A percentile compares a stretch with the other conserved stretches of the same genome.
phyloP scores from a whole-genome alignment of 1,140 invertebrate species.

The Ericerus pela region DNA sequence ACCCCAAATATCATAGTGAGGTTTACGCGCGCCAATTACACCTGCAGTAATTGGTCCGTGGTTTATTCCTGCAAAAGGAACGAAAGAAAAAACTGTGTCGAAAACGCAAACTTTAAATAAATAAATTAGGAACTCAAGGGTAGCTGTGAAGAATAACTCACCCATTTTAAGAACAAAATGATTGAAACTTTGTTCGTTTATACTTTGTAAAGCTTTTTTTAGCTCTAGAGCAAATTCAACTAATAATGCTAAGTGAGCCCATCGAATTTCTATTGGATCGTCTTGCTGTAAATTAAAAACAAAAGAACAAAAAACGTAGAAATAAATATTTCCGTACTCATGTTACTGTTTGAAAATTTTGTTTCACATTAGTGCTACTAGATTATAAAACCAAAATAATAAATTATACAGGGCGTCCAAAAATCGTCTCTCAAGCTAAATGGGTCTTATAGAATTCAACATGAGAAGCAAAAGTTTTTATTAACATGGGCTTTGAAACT shows the following conservation, averaged over 20 bases:
- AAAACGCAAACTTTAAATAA: neutral
- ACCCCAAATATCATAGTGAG: conserved; percentile 93
- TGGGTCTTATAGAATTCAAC: too few species aligned
- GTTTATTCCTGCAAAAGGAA: conserved; percentile 54
- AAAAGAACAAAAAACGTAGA: too few species aligned
- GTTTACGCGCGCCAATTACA: conserved; percentile 84
- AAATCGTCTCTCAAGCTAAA: too few species aligned
- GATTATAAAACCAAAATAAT: too few species aligned
- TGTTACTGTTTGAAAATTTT: too few species aligned
- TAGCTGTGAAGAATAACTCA: conserved; percentile 23
- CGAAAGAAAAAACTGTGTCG: too few species aligned
- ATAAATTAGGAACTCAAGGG: neutral
- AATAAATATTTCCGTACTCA: too few species aligned
- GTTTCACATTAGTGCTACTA: too few species aligned
- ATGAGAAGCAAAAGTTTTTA: too few species aligned
- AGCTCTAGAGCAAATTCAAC: conserved; percentile 83
- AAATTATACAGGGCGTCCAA: too few species aligned
- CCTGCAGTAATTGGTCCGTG: conserved; percentile 89
- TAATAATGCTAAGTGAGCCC: conserved; percentile 67
- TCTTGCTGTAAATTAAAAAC: conserved; percentile 38
- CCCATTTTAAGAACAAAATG: conserved; percentile 87
- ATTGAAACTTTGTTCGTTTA: conserved; percentile 91
- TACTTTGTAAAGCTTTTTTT: conserved; percentile 71
- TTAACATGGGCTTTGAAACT: too few species aligned
- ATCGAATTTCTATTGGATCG: conserved; percentile 52